Evolutionary conservation across 2,888 invertebrate species (phyloP).

Genomic region (Sesia apiformis): DNA sequence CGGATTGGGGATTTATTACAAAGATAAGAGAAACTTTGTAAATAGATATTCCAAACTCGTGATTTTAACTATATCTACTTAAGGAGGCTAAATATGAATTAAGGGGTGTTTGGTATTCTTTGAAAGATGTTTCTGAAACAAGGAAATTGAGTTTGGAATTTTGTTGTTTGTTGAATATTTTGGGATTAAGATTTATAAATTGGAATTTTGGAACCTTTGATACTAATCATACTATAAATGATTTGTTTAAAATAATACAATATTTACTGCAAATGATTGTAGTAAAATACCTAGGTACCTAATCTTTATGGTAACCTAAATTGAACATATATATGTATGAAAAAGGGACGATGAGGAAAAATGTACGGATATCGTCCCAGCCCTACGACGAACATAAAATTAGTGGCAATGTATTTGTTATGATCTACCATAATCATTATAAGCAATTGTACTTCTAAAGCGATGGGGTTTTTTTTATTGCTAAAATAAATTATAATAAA

Average conservation of each 20-base stretch:
- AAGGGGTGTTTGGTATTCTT: slow-evolving; percentile 10
- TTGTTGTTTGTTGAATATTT: slow-evolving; percentile 1
- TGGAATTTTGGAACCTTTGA: neutral
- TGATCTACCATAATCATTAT: too few species aligned
- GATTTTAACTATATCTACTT: slow-evolving; percentile 25
- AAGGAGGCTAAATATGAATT: neutral
- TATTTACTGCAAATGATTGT: too few species aligned
- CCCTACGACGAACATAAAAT: too few species aligned
- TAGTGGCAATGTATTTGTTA: too few species aligned
- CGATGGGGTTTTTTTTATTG: too few species aligned
- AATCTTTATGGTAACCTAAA: neutral
- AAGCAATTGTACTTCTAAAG: too few species aligned
- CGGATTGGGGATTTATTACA: slow-evolving; percentile 39
- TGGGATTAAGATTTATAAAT: neutral
- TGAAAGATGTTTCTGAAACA: slow-evolving; percentile 18
- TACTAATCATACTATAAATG: too few species aligned
- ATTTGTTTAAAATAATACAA: too few species aligned
- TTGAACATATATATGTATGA: neutral
- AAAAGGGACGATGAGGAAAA: too few species aligned
- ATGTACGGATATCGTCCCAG: too few species aligned
- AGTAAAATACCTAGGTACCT: too few species aligned
- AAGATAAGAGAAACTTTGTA: slow-evolving; percentile 37
- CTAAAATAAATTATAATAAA: too few species aligned
- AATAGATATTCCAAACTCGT: slow-evolving; percentile 32
- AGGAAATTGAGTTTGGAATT: slow-evolving; percentile 14